Evolutionary conservation across 2,797 vertebrate species (phyloP).

Genomic region (Pseudomugil gertrudae): DNA sequence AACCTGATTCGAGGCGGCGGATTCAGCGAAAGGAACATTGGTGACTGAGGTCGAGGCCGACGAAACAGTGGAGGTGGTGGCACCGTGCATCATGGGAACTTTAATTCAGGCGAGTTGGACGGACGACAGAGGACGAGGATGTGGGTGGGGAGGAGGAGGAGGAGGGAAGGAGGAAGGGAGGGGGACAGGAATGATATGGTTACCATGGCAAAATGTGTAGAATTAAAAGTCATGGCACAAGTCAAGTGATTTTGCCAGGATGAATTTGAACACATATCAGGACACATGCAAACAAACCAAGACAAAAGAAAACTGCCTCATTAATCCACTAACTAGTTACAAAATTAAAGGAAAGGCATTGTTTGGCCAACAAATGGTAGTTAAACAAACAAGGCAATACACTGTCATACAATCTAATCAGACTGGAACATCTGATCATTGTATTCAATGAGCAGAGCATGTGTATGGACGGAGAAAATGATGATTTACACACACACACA

Average conservation of each 20-base stretch:
- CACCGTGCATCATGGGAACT: constrained; percentile 99
- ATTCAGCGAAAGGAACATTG: constrained; percentile 97
- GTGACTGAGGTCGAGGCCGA: constrained; percentile 95
- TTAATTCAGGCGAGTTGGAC: constrained; percentile 95
- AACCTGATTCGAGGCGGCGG: constrained; percentile 98
- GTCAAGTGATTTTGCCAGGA: constrained; percentile 91
- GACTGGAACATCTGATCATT: constrained; percentile 80
- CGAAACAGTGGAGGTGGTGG: constrained; percentile 97
- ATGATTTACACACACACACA: constrained; percentile 12
- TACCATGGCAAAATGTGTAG: constrained; percentile 91
- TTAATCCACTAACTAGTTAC: constrained; percentile 47
- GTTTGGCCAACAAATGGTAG: constrained; percentile 52
- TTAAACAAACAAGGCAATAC: constrained; percentile 67
- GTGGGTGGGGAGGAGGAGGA: constrained; percentile 82
- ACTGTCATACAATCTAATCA: constrained; percentile 81
- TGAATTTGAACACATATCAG: constrained; percentile 84
- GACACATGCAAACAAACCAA: constrained; percentile 88
- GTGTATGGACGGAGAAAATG: constrained; percentile 71
- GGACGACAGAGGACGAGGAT: constrained; percentile 88
- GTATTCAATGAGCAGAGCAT: constrained; percentile 75
- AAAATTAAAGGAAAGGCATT: constrained; percentile 55
- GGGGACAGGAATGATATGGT: constrained; percentile 89
- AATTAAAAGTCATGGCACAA: constrained; percentile 91
- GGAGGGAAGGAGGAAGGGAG: constrained; percentile 89
- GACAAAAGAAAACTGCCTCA: constrained; percentile 73